These are phyloP conservation scores for Zeus faber DNA, from an alignment of 2,113 vertebrate species.

Conservation along the genomic window DNA sequence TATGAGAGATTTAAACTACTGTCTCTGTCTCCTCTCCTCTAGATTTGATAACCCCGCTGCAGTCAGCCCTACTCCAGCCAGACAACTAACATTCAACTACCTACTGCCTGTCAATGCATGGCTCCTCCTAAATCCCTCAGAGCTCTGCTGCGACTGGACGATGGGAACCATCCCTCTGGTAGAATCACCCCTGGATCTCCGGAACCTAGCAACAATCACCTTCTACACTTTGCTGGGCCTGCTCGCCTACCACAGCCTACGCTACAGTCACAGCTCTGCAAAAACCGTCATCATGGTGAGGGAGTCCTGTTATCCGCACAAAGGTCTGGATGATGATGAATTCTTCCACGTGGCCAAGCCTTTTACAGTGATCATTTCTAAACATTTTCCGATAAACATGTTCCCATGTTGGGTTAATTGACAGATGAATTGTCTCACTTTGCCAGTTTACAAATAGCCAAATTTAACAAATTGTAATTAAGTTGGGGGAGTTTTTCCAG, in stretches of 20 bases:
- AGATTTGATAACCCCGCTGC: conserved; percentile 99
- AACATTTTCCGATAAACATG: no score
- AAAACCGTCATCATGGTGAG: conserved; percentile 95
- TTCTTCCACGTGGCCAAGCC: no score
- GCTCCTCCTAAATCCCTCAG: conserved; percentile 94
- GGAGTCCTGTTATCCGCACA: neutral
- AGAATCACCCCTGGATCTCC: conserved; percentile 86
- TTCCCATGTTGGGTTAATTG: no score
- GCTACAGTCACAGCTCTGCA: conserved; percentile 84
- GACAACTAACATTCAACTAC: conserved; percentile 97
- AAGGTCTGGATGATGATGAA: no score
- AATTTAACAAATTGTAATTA: no score
- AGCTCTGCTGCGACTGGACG: conserved; percentile 98
- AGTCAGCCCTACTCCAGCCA: conserved; percentile 87
- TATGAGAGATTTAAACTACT: no score
- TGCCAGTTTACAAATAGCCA: no score
- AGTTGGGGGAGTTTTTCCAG: no score
- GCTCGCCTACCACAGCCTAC: conserved; percentile 84
- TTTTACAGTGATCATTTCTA: no score
- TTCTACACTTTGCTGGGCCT: conserved; percentile 85
- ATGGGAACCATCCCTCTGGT: conserved; percentile 98
- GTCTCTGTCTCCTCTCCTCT: neutral
- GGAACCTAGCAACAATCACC: conserved; percentile 87
- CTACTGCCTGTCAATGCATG: conserved; percentile 95
- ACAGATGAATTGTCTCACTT: no score